Evolutionary conservation across 23 tunicate genomes (phyloP), one percentile per base, ranked within the genome.

Genomic region (Ciona savignyi): DNA sequence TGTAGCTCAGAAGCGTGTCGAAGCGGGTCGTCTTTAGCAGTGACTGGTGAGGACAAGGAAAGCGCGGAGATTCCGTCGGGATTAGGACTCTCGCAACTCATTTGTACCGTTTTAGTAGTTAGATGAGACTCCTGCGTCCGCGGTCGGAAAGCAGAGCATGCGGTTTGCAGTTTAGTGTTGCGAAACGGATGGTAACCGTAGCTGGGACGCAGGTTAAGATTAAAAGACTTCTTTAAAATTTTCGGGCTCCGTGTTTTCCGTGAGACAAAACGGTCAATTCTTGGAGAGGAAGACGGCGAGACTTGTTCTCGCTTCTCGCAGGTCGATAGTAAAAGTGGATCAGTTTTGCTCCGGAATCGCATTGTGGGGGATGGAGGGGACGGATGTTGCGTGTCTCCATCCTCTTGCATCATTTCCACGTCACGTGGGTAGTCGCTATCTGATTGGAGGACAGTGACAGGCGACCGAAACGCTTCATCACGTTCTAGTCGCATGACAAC

Each of bases 171-270:
- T 51, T 90, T 90, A 23, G 23, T 67, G 66, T 28, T 29, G 11
- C 66, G 81, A 29, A 30, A 69, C 25, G 82, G 80, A 28, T 62
- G 78, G 42, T 70, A 70, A 33, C 60, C 78, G 73, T 75, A 90
- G 3, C 66, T 61, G 19, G 78, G 85, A 30, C 84, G 70, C 64
- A 89, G 33, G 72, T 70, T 74, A 11, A 70, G 72, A 35, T 73
- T 76, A 51, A 78, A 73, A 21, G 85, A 78, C 62, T 84, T 90
- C 60, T 81, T 78, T 11, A 67, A 70, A n/a, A 90, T 63, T 74
- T 83, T 83, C 6, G 97, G 97, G 67, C 97, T 90, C 21, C 83
- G 71, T 23, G 97, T 29, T 25, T 87, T 81, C 21, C 85, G 80
- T 3, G 86, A 87, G 2, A 81, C 72, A 35, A 77, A 76, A 32